Percentiles rank a stretch among this genome's conserved stretches.
Evolutionary conservation across 1,140 invertebrate genomes (phyloP).

Genomic region (Aethina tumida): DNA sequence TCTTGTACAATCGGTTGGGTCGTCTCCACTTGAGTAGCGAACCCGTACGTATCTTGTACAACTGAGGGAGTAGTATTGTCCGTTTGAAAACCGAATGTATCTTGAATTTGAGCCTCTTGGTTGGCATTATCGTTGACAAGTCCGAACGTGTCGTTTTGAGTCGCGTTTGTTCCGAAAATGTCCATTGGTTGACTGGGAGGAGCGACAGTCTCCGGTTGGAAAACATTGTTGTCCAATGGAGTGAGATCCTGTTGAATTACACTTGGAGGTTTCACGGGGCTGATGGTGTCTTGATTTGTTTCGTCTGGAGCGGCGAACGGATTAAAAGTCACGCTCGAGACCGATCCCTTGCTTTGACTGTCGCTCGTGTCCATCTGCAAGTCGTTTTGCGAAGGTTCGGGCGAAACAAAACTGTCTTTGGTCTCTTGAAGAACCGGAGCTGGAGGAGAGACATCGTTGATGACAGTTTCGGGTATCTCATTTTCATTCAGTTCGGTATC

Average conservation of each 20-base stretch:
- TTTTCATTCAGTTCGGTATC: constrained; percentile 3
- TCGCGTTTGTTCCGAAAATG: constrained; percentile 10
- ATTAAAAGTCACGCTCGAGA: constrained; percentile 37
- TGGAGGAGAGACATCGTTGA: constrained; percentile 3
- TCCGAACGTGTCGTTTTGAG: constrained; percentile 11
- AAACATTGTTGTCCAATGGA: constrained; percentile 1
- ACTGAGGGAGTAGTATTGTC: too few species aligned
- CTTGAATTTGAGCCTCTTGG: neutral
- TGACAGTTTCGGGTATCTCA: constrained; percentile 1
- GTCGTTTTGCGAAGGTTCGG: constrained; percentile 28
- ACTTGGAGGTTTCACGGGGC: constrained; percentile 1
- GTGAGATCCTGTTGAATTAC: too few species aligned
- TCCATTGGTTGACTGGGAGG: constrained; percentile 13
- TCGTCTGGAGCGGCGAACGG: constrained; percentile 41
- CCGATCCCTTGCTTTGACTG: constrained; percentile 34
- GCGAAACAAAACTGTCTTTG: constrained; percentile 27
- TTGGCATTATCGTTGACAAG: constrained; percentile 1
- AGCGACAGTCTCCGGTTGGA: constrained; percentile 6
- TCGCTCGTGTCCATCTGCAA: constrained; percentile 34
- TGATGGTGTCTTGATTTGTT: constrained; percentile 8
- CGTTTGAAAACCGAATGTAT: too few species aligned
- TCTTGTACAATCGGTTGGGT: too few species aligned
- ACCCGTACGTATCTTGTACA: too few species aligned
- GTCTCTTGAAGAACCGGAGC: constrained; percentile 5
- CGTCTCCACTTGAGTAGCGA: too few species aligned